Evolutionary conservation across 2,797 vertebrate genomes (phyloP).

Genomic region (Dallia pectoralis): DNA sequence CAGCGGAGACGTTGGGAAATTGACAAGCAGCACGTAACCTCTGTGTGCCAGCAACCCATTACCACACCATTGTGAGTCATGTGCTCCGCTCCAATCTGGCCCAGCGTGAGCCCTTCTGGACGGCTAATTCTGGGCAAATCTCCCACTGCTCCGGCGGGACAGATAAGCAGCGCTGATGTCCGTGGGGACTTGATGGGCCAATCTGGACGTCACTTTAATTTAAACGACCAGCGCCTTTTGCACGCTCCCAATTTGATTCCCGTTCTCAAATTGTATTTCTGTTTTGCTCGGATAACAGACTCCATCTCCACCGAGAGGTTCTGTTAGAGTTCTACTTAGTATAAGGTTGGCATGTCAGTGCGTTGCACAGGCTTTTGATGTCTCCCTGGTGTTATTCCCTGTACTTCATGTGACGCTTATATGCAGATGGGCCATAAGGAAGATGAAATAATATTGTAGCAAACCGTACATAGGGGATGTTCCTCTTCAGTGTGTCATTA

Average conservation of each 20-base stretch:
- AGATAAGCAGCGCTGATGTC: conserved; percentile 25
- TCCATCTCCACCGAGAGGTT: not conserved
- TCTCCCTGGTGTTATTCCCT: not conserved
- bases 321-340: not conserved
- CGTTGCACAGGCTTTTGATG: not conserved
- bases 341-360: not conserved
- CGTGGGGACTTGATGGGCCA: conserved; percentile 26
- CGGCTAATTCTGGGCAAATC: conserved; percentile 27
- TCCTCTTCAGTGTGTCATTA: conserved; percentile 10
- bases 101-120: conserved; percentile 36
- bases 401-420: not conserved
- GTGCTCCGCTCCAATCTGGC: conserved; percentile 27
- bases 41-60: conserved; percentile 39
- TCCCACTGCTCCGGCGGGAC: conserved; percentile 11
- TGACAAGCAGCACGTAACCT: not conserved
- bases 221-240: conserved; percentile 11
- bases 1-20: not conserved
- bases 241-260: not conserved
- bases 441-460: conserved; percentile 10
- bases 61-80: conserved; percentile 39
- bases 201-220: conserved; percentile 26
- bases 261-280: conserved; percentile 14
- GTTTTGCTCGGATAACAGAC: not conserved
- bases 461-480: conserved; percentile 21
- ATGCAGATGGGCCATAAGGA: conserved; percentile 12